Evolutionary conservation across 2,113 vertebrate species (phyloP).

Genomic region (Hucho hucho): DNA sequence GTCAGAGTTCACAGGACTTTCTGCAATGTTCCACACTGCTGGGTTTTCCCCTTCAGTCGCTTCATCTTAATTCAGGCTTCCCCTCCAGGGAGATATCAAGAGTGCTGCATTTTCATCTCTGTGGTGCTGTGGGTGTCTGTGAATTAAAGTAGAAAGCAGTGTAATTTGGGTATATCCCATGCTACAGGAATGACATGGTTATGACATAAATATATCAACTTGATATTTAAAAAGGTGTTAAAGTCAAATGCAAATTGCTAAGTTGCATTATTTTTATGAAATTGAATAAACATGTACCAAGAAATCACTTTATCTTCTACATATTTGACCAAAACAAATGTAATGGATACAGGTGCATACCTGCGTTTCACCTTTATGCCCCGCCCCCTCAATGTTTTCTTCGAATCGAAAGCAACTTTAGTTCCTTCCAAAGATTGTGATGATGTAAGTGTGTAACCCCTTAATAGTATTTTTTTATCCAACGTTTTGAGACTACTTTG

Average conservation of each 20-base stretch:
- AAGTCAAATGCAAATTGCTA: no score
- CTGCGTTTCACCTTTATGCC: conserved; percentile 15
- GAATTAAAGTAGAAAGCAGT: neutral
- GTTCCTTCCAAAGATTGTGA: neutral
- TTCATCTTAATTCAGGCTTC: conserved; percentile 40
- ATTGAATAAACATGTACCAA: no score
- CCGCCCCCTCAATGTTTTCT: conserved; percentile 25
- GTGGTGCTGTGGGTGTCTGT: neutral
- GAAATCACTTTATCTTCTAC: no score
- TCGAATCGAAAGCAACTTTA: conserved; percentile 30
- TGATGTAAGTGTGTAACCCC: neutral
- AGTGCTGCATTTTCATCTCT: conserved; percentile 22
- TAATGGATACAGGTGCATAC: conserved; percentile 40
- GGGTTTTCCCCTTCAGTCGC: conserved; percentile 68
- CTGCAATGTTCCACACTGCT: conserved; percentile 44
- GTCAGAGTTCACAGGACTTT: neutral
- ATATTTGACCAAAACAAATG: no score
- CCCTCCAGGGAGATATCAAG: conserved; percentile 24
- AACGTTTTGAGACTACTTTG: no score
- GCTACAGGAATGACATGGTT: no score
- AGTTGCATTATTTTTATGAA: no score
- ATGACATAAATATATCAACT: no score
- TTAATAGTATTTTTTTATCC: neutral
- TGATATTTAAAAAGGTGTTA: no score
- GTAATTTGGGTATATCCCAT: no score